Evolutionary conservation across 2,797 vertebrate genomes (phyloP).

Genomic region (Glossophaga mutica): DNA sequence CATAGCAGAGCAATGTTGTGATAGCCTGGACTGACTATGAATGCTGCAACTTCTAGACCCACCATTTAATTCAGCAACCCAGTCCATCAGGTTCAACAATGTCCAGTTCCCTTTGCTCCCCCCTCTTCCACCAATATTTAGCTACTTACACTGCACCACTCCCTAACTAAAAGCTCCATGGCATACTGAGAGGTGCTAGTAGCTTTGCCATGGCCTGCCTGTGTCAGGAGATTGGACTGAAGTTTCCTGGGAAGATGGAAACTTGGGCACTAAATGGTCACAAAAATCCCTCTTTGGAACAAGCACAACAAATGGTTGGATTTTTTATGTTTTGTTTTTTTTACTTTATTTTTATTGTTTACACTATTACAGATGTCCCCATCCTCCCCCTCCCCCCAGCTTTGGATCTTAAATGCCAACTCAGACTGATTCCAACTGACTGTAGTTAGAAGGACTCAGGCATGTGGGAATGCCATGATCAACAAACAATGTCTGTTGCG

Average conservation of each 20-base stretch:
- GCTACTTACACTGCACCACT: background rate
- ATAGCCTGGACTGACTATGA: background rate
- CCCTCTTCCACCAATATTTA: background rate
- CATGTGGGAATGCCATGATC: background rate
- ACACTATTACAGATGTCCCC: background rate
- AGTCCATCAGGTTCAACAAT: background rate
- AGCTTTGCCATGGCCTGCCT: background rate
- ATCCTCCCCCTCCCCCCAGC: background rate
- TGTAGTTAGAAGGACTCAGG: background rate
- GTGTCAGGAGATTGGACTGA: background rate
- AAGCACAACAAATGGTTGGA: background rate
- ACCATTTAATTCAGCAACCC: background rate
- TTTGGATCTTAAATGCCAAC: background rate
- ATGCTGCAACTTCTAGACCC: background rate
- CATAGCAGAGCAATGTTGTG: background rate
- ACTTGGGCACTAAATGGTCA: background rate
- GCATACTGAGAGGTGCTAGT: background rate
- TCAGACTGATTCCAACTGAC: background rate
- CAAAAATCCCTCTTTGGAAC: background rate
- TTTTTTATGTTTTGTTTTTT: background rate
- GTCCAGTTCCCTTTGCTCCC: background rate
- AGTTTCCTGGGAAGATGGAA: background rate
- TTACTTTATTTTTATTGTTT: background rate
- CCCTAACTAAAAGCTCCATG: background rate
- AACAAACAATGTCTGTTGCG: background rate